These are phyloP conservation scores for Pseudochaenichthys georgianus DNA, from an alignment of 2,797 vertebrate species.

Conservation along the genomic window DNA sequence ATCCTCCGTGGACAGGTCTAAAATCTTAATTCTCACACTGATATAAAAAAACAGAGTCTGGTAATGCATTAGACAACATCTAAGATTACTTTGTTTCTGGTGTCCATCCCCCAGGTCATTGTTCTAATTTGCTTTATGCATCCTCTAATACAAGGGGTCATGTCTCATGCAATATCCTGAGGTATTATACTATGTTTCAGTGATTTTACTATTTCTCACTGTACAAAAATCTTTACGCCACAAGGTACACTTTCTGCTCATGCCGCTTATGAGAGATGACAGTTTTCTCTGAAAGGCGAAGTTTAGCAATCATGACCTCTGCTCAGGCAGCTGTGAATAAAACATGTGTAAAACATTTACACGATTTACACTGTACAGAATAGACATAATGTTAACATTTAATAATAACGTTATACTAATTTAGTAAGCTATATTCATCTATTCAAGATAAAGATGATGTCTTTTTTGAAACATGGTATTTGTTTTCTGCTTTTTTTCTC, in stretches of 20 bases:
- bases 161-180: constrained; percentile 42
- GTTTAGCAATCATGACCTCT: constrained; percentile 31
- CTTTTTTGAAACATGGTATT: neutral
- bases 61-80: constrained; percentile 2
- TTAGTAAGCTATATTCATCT: neutral
- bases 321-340: constrained; percentile 19
- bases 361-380: constrained; percentile 1
- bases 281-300: constrained; percentile 32
- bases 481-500: neutral
- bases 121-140: constrained; percentile 44
- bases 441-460: neutral
- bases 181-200: constrained; percentile 35
- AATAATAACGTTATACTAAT: neutral
- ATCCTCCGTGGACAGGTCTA: constrained; percentile 3
- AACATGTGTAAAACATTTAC: neutral
- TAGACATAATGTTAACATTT: neutral
- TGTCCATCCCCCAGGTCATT: constrained; percentile 37
- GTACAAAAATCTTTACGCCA: constrained; percentile 31
- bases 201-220: constrained; percentile 21
- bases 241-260: constrained; percentile 35
- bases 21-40: constrained; percentile 15
- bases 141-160: constrained; percentile 11
- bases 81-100: constrained; percentile 8
- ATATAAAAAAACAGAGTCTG: neutral
- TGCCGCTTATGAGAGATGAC: constrained; percentile 41